Conservation (phyloP, 2,888 invertebrate species). For the Sussaba pulchella region DNA sequence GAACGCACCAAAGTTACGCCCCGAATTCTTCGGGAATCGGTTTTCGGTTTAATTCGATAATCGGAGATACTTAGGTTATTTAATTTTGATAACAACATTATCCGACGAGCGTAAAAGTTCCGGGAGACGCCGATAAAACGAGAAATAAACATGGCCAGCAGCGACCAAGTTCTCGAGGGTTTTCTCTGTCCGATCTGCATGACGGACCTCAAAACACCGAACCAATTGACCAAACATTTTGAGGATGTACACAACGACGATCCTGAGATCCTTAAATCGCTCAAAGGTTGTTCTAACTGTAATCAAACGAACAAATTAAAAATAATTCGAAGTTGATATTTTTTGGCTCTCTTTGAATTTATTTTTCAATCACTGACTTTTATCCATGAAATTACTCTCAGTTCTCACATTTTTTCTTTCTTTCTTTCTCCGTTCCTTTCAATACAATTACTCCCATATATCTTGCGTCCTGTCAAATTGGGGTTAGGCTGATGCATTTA, state of each 20-base stretch:
- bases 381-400: too few species aligned
- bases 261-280: constrained; percentile 91
- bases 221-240: constrained; percentile 94
- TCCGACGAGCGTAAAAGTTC: neutral
- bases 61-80: neutral
- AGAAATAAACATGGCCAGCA: constrained; percentile 81
- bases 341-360: too few species aligned
- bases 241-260: constrained; percentile 95
- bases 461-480: too few species aligned
- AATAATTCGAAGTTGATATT: too few species aligned
- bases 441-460: too few species aligned
- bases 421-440: too few species aligned
- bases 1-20: neutral
- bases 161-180: constrained; percentile 92
- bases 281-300: constrained; percentile 87
- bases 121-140: neutral
- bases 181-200: constrained; percentile 98
- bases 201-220: constrained; percentile 94
- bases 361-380: too few species aligned
- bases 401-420: neutral
- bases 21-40: neutral
- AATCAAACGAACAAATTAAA: neutral
- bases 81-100: neutral
- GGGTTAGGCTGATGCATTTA: too few species aligned
- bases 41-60: neutral